A percentile compares a stretch with the other conserved stretches of the same genome.
Conservation (phyloP, 2,797 vertebrate genomes). For the Merluccius polli region DNA sequence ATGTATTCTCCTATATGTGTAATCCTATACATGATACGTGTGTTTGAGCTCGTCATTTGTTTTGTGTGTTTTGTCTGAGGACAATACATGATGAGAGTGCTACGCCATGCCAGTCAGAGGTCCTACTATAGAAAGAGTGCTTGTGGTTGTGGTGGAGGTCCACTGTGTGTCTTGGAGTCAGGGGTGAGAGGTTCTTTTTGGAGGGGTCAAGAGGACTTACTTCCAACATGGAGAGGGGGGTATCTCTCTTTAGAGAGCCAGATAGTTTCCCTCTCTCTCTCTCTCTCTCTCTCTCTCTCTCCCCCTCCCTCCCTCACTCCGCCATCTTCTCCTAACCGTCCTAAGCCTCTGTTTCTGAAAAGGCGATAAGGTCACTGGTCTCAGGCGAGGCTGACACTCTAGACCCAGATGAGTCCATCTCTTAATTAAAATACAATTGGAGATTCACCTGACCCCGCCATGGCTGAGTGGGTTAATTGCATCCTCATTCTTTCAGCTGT, state of each 20-base stretch:
- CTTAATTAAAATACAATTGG: constrained; percentile 77
- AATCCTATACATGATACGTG: neutral
- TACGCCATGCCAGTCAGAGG: neutral
- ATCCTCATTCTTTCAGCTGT: constrained; percentile 42
- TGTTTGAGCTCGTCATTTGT: neutral
- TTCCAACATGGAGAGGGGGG: constrained; percentile 13
- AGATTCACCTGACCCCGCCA: constrained; percentile 59
- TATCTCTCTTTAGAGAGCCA: constrained; percentile 9
- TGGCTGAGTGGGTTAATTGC: constrained; percentile 49
- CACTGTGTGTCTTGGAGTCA: constrained; percentile 5
- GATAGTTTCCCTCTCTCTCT: no score
- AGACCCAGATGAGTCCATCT: constrained; percentile 67
- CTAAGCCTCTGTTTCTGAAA: constrained; percentile 27
- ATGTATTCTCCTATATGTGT: neutral
- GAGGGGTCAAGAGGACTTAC: constrained; percentile 36
- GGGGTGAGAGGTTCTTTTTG: neutral
- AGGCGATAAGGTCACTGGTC: constrained; percentile 67
- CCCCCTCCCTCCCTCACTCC: no score
- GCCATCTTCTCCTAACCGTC: constrained; percentile 24
- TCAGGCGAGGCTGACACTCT: constrained; percentile 70
- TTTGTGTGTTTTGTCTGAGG: neutral
- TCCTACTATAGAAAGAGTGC: neutral
- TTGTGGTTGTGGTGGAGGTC: constrained; percentile 13
- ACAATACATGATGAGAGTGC: neutral
- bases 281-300: no score